Base-by-base conservation (phyloP, 1,140 invertebrate species). In the Listronotus oregonensis region DNA sequence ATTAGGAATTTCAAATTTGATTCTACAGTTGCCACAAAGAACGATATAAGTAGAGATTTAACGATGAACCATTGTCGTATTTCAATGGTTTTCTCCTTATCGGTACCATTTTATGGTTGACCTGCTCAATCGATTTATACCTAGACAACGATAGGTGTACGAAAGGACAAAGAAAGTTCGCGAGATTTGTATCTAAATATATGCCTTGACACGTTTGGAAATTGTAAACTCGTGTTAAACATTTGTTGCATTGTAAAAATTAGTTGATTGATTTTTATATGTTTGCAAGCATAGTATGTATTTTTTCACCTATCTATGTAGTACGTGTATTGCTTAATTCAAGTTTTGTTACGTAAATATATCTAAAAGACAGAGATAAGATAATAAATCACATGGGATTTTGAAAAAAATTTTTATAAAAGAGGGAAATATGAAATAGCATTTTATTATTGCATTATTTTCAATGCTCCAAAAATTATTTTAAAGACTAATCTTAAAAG, bases 1-100 rank as follows among this genome's bases (percentile, higher is more conserved):
- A 63, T 63, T 55, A n/a, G 40, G 50, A 63, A 63, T 63, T 63
- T 54, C 8, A 55, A 56, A 63, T 63, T 63, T 63, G 61, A 55
- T 63, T 63, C 52, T 37, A 50, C 61, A 63, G 54, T 31, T 47
- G 40, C 34, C 40, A 63, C 61, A 54, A 55, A 55, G 50, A 56
- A n/a, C 52, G 42, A 63, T 40, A 62, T 55, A 62, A 55, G 61
- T 55, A 46, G 10, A 6, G 43, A 49, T 51, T 61, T 61, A 46
- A 63, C 61, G 50, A 63, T 47, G 14, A 46, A 46, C 17, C 50
- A 46, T 63, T 63, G 51, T 54, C 61, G 61, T 63, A 63, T 46
- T 54, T 63, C 61, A 63, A 63, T 56, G 61, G 61, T 54, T 63
- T 63, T 63, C 61, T 63, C 61, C 51, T 63, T 63, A 63, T 63